Evolutionary conservation across 2,797 vertebrate genomes (phyloP).

Genomic region (Macropus fuliginosus): DNA sequence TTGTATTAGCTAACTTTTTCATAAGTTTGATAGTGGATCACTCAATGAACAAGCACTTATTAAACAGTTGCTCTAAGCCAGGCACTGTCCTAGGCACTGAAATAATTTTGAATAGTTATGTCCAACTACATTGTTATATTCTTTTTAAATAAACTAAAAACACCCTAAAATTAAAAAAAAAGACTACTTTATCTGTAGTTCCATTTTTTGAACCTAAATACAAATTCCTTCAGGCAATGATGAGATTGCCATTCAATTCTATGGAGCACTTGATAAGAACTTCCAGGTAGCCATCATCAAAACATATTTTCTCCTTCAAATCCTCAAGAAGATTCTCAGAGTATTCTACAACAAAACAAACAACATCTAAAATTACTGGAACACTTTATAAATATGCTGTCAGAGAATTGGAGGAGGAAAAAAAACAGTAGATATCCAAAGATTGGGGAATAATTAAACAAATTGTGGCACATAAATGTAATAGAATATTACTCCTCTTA

Average conservation of each 20-base stretch:
- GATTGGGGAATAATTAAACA: neutral
- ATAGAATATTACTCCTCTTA: neutral
- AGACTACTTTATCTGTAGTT: neutral
- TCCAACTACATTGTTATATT: neutral
- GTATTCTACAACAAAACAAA: neutral
- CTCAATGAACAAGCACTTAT: neutral
- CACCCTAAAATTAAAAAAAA: neutral
- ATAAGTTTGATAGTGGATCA: neutral
- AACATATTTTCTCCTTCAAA: neutral
- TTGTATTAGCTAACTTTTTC: neutral
- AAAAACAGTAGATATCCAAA: neutral
- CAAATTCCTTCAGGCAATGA: neutral
- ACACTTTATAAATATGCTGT: neutral
- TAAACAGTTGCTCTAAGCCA: neutral
- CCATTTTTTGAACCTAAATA: neutral
- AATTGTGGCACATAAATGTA: neutral
- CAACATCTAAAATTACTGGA: neutral
- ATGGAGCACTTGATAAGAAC: neutral
- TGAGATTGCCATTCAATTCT: neutral
- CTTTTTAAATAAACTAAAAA: neutral
- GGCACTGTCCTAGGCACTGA: neutral
- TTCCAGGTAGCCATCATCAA: neutral
- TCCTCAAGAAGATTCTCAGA: neutral
- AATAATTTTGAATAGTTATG: neutral
- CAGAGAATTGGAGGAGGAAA: neutral